These are phyloP conservation scores for Acanthisitta chloris DNA, from an alignment of 2,113 vertebrate genomes.

Conservation along the genomic window DNA sequence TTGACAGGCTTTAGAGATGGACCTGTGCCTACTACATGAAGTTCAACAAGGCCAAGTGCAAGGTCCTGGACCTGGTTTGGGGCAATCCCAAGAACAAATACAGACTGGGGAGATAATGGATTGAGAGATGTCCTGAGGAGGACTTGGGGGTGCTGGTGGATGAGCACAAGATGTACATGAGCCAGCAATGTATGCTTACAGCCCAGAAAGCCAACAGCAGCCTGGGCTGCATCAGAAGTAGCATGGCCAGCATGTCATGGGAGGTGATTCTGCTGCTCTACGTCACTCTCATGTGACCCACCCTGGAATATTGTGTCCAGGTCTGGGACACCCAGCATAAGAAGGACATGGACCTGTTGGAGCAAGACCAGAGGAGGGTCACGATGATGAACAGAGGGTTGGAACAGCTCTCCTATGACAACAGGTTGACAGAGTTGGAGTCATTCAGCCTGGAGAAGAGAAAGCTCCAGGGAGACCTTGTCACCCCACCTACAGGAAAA, in stretches of 20 bases:
- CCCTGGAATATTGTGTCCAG: neutral
- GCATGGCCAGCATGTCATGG: neutral
- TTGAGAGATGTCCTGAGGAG: neutral
- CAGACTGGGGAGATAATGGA: neutral
- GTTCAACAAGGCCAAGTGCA: neutral
- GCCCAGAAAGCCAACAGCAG: neutral
- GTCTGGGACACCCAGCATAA: neutral
- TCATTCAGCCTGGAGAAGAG: neutral
- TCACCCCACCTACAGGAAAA: neutral
- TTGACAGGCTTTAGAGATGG: neutral
- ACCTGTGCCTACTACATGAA: neutral
- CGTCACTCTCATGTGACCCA: fast-evolving
- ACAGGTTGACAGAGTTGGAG: neutral
- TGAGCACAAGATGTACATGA: neutral
- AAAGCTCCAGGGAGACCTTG: neutral
- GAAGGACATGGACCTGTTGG: neutral
- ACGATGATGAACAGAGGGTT: neutral
- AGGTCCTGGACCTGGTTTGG: neutral
- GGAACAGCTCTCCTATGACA: neutral
- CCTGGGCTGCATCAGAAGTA: neutral
- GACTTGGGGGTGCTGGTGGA: neutral
- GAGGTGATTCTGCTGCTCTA: fast-evolving
- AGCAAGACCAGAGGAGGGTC: neutral
- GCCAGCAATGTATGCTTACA: fast-evolving
- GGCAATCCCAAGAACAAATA: neutral